Conservation (phyloP, 2,888 invertebrate species). For the Rhorus exstirpatorius region DNA sequence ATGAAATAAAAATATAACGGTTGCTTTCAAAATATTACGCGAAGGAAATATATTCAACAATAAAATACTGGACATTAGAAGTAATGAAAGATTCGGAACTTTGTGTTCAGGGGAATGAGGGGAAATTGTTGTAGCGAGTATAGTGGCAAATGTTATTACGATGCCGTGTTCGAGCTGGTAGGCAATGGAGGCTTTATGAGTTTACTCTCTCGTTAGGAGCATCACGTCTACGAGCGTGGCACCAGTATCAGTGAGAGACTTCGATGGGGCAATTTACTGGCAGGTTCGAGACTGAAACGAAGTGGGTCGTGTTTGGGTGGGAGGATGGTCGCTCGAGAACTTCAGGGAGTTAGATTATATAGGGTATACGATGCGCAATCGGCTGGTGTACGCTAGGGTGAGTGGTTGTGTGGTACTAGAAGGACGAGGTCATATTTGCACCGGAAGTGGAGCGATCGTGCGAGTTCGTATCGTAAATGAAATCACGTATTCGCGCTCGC, state of each 20-base stretch:
- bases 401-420: slow-evolving; percentile 37
- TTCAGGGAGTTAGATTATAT: slow-evolving; percentile 45
- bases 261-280: slow-evolving; percentile 58
- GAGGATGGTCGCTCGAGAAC: slow-evolving; percentile 53
- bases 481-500: slow-evolving; percentile 83
- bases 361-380: slow-evolving; percentile 37
- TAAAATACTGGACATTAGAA: slow-evolving; percentile 18
- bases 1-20: too few relatives aligned
- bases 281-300: slow-evolving; percentile 45
- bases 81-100: slow-evolving; percentile 14
- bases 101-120: slow-evolving; percentile 17
- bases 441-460: slow-evolving; percentile 81
- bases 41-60: background rate
- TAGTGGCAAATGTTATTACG: slow-evolving; percentile 36
- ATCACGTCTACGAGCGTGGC: slow-evolving; percentile 59
- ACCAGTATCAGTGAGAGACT: slow-evolving; percentile 46
- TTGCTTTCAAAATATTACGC: background rate
- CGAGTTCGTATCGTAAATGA: slow-evolving; percentile 84
- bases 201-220: slow-evolving; percentile 69
- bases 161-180: slow-evolving; percentile 45
- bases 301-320: slow-evolving; percentile 29
- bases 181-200: slow-evolving; percentile 61
- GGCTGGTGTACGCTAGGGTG: slow-evolving; percentile 43
- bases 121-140: slow-evolving; percentile 31
- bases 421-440: slow-evolving; percentile 72